These are phyloP conservation scores for western clawed frog (Xenopus tropicalis) DNA, from an alignment of 2,113 vertebrate species.

Conservation along the genomic window DNA sequence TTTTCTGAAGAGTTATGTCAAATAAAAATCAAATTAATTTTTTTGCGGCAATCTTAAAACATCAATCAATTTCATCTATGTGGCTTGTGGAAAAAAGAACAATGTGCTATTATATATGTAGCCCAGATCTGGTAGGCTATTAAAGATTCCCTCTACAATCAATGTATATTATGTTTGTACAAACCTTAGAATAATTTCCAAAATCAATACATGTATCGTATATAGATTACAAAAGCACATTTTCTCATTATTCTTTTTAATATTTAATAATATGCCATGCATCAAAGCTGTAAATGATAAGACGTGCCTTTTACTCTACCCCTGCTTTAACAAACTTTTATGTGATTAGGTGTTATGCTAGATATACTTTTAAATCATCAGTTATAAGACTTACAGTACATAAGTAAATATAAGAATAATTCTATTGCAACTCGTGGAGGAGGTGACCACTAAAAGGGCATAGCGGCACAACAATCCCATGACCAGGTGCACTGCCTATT, in stretches of 20 bases:
- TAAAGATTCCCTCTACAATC: constrained; percentile 23
- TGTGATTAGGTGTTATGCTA: too few species aligned
- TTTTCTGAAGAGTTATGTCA: constrained; percentile 22
- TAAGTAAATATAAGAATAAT: too few species aligned
- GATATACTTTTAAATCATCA: too few species aligned
- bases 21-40: constrained; percentile 34
- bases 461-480: too few species aligned
- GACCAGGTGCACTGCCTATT: too few species aligned
- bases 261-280: not conserved
- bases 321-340: too few species aligned
- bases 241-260: constrained; percentile 27
- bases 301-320: not conserved
- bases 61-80: constrained; percentile 29
- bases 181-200: constrained; percentile 24
- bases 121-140: constrained; percentile 12
- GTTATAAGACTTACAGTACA: too few species aligned
- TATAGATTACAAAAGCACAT: constrained; percentile 18
- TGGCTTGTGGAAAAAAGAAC: constrained; percentile 17
- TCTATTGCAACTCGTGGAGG: too few species aligned
- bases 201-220: constrained; percentile 29
- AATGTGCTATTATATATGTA: constrained; percentile 28
- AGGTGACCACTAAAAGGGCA: too few species aligned
- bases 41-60: constrained; percentile 7
- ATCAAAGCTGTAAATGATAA: not conserved
- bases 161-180: constrained; percentile 34